These are phyloP conservation scores for Metopolophium dirhodum DNA, from an alignment of 1,140 invertebrate genomes.

Conservation along the genomic window DNA sequence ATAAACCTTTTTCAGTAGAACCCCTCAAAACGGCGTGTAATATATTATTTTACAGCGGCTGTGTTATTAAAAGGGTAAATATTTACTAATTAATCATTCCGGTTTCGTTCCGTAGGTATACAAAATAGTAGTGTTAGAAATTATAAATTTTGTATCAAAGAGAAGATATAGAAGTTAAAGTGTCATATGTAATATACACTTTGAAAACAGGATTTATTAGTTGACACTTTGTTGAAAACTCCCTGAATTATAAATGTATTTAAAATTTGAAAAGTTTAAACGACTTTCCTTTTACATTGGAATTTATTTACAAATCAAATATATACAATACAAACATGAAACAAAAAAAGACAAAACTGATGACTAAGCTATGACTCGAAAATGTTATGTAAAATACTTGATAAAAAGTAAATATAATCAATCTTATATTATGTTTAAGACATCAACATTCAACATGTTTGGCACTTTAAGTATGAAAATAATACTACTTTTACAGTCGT, in stretches of 20 bases:
- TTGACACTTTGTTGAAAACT: background rate
- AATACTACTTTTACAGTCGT: background rate
- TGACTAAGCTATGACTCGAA: background rate
- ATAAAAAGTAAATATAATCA: background rate
- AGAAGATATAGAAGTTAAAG: background rate
- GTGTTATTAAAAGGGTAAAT: conserved; percentile 5
- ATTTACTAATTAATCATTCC: background rate
- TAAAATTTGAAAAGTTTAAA: background rate
- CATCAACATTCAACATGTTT: too few relatives aligned
- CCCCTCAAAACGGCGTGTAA: background rate
- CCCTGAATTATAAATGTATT: background rate
- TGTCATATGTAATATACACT: conserved; percentile 1
- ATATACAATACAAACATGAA: background rate
- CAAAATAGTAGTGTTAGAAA: background rate
- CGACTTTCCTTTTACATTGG: background rate
- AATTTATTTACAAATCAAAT: background rate
- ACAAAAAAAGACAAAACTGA: background rate
- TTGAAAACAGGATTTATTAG: conserved; percentile 18
- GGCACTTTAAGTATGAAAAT: background rate
- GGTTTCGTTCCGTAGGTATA: background rate
- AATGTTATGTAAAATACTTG: background rate
- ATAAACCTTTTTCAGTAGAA: background rate
- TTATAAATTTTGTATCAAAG: conserved; percentile 22
- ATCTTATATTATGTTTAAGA: background rate
- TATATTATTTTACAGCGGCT: background rate